Percentiles rank a stretch among this genome's conserved stretches.
Evolutionary conservation across 2,113 vertebrate species (phyloP).

Genomic region (Menidia beryllina): DNA sequence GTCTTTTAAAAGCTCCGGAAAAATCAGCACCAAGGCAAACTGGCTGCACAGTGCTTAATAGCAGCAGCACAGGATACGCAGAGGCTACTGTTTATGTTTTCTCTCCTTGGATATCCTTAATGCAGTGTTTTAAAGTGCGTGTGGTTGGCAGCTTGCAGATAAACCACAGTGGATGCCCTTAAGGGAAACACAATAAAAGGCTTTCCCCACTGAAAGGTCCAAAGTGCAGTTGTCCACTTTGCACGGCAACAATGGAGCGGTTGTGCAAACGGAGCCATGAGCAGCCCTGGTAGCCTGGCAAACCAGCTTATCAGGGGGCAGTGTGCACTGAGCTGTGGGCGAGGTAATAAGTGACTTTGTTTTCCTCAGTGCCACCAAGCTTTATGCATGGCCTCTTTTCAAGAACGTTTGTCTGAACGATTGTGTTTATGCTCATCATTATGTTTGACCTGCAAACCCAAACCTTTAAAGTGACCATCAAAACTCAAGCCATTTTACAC

Average conservation of each 20-base stretch:
- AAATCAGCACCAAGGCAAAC: conserved; percentile 41
- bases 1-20: conserved; percentile 54
- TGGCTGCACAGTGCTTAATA: conserved; percentile 44
- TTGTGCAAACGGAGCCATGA: conserved; percentile 72
- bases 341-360: conserved; percentile 24
- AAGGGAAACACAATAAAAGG: conserved; percentile 72
- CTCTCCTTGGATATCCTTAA: conserved; percentile 62
- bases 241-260: conserved; percentile 72
- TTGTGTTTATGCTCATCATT: no score
- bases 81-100: conserved; percentile 59
- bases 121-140: conserved; percentile 57
- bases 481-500: neutral
- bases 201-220: conserved; percentile 72
- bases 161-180: conserved; percentile 67
- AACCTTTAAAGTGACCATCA: neutral
- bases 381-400: conserved; percentile 27
- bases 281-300: conserved; percentile 68
- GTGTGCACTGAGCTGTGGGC: conserved; percentile 45
- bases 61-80: conserved; percentile 28
- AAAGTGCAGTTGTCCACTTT: conserved; percentile 75
- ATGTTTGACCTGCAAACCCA: no score
- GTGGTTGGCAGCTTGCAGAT: conserved; percentile 64
- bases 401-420: conserved; percentile 5
- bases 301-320: conserved; percentile 73
- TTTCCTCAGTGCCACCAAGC: conserved; percentile 55